A percentile compares a stretch with the other conserved stretches of the same genome.
Conservation (phyloP, 2,888 invertebrate genomes). For the Eupithecia vulgata region DNA sequence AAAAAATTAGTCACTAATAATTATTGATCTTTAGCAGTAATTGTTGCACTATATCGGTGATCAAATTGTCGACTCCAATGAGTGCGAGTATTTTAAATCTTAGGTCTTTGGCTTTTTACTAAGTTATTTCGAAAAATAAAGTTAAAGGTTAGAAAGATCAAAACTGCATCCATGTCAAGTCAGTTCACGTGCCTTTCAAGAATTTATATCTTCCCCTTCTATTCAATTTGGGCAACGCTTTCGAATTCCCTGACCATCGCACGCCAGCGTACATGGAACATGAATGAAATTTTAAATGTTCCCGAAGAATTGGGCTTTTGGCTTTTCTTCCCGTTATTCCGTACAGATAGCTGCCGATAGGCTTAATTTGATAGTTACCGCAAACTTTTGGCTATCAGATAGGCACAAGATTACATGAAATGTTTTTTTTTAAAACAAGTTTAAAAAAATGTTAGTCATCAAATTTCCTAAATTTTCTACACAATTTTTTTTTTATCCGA, state of each 20-base stretch:
- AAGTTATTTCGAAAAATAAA: not conserved
- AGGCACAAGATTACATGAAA: not conserved
- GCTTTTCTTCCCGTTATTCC: not conserved
- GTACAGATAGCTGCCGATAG: not conserved
- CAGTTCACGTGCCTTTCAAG: conserved; percentile 1
- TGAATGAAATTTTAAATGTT: conserved; percentile 54
- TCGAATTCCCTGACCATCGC: conserved; percentile 30
- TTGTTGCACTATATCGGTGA: too few relatives aligned
- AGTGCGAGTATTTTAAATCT: not conserved
- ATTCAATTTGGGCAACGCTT: conserved; percentile 22
- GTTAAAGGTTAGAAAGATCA: not conserved
- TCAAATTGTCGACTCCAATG: too few relatives aligned
- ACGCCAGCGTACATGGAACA: conserved; percentile 43
- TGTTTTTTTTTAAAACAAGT: too few relatives aligned
- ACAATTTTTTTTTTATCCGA: too few relatives aligned
- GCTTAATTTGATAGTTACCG: not conserved
- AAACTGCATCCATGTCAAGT: conserved; percentile 5
- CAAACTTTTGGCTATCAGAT: not conserved
- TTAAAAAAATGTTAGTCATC: too few relatives aligned
- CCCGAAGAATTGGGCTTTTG: not conserved
- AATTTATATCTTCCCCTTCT: conserved; percentile 12
- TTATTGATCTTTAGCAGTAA: too few relatives aligned
- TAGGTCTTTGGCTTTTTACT: not conserved
- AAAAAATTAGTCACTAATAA: too few relatives aligned
- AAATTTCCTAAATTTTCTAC: too few relatives aligned